Conservation (phyloP, 2,888 invertebrate genomes). For the Ferrisia virgata region DNA sequence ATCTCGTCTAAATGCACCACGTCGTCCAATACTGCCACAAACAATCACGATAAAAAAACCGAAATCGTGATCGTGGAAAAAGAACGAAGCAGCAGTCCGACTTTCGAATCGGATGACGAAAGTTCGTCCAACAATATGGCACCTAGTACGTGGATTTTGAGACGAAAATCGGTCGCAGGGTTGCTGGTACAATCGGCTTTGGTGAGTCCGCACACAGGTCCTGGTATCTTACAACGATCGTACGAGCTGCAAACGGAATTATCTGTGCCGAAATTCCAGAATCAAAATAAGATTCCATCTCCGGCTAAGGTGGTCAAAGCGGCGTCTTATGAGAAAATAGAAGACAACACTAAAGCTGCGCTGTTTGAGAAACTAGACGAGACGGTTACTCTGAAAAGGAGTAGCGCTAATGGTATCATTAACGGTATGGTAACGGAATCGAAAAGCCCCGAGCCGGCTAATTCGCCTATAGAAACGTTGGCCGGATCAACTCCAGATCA, state of each 20-base stretch:
- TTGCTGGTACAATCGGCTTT: conserved; percentile 60
- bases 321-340: not conserved
- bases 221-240: conserved; percentile 32
- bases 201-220: conserved; percentile 45
- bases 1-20: conserved; percentile 56
- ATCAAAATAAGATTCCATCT: not conserved
- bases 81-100: conserved; percentile 85
- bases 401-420: not conserved
- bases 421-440: not conserved
- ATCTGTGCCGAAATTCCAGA: conserved; percentile 6
- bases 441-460: conserved; percentile 28
- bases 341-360: not conserved
- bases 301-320: not conserved
- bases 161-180: conserved; percentile 57
- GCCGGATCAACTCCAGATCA: conserved; percentile 44
- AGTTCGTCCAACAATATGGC: conserved; percentile 50
- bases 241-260: conserved; percentile 21
- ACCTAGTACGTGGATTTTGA: conserved; percentile 49
- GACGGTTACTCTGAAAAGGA: not conserved
- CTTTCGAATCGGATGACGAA: conserved; percentile 93
- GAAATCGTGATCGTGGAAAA: conserved; percentile 47
- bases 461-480: conserved; percentile 46
- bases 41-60: conserved; percentile 51
- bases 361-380: not conserved
- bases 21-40: conserved; percentile 55